phyloP scores from a whole-genome alignment of 2,113 vertebrate genomes.

The Etheostoma spectabile region DNA sequence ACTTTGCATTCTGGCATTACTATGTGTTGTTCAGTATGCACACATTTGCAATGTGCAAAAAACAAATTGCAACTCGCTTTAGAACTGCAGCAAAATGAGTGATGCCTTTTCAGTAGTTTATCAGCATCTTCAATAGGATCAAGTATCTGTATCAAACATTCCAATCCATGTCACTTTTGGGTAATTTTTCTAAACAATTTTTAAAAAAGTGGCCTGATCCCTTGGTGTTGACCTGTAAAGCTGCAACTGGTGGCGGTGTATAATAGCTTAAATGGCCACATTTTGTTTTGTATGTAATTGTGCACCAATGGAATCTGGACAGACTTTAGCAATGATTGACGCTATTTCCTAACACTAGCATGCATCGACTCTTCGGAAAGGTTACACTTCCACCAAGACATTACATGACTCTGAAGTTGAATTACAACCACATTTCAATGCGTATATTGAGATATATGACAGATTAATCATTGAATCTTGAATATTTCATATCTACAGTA shows the following conservation, averaged over 20 bases:
- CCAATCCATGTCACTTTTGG: neutral
- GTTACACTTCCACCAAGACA: neutral
- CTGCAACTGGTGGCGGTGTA: too few species aligned
- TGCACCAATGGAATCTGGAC: neutral
- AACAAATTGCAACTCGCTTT: neutral
- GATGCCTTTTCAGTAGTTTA: neutral
- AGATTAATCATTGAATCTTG: neutral
- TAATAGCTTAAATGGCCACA: neutral
- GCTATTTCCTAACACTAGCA: neutral
- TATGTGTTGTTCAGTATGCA: conserved; percentile 4
- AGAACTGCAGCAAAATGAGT: neutral
- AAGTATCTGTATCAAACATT: neutral
- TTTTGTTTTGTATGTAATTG: neutral
- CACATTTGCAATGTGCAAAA: conserved; percentile 2
- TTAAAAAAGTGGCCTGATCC: neutral
- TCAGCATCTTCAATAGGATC: too few species aligned
- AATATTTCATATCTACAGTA: neutral
- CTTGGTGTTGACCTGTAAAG: neutral
- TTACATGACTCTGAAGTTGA: neutral
- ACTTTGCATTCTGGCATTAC: neutral
- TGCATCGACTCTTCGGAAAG: neutral
- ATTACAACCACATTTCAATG: neutral
- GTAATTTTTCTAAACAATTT: neutral
- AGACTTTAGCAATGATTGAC: neutral
- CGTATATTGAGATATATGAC: neutral